phyloP scores from a whole-genome alignment of 2,888 invertebrate genomes.

The Polyploca ridens region DNA sequence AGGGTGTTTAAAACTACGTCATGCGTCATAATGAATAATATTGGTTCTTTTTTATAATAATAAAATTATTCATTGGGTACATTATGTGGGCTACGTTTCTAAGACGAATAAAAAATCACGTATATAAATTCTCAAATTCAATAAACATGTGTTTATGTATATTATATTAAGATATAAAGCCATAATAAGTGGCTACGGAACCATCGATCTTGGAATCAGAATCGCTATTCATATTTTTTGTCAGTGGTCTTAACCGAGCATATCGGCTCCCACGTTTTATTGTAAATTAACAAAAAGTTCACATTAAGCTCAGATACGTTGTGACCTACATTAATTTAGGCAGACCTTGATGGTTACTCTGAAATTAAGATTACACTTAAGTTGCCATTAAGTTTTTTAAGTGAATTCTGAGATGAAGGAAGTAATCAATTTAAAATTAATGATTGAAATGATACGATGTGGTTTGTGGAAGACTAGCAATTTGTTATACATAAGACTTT shows the following conservation, averaged over 20 bases:
- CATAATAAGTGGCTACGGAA: neutral
- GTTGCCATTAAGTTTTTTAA: conserved; percentile 7
- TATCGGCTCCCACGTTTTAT: conserved; percentile 53
- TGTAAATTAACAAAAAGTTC: conserved; percentile 48
- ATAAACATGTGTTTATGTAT: too few relatives aligned
- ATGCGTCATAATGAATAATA: too few relatives aligned
- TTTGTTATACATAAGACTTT: neutral
- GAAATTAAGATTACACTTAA: conserved; percentile 14
- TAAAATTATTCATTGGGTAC: too few relatives aligned
- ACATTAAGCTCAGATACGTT: conserved; percentile 40
- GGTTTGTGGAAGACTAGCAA: neutral
- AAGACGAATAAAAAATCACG: too few relatives aligned
- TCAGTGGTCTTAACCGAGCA: conserved; percentile 29
- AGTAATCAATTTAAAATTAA: conserved; percentile 12
- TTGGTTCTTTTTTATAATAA: too few relatives aligned
- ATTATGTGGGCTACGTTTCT: too few relatives aligned
- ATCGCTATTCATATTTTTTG: neutral
- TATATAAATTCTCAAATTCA: too few relatives aligned
- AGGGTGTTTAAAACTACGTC: too few relatives aligned
- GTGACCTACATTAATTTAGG: conserved; percentile 54
- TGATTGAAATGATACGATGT: neutral
- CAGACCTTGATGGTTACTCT: conserved; percentile 44
- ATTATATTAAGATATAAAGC: too few relatives aligned
- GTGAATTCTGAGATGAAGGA: neutral
- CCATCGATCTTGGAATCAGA: neutral